These are phyloP conservation scores for Halichoerus grypus DNA, from an alignment of 2,113 vertebrate genomes.

Conservation along the genomic window DNA sequence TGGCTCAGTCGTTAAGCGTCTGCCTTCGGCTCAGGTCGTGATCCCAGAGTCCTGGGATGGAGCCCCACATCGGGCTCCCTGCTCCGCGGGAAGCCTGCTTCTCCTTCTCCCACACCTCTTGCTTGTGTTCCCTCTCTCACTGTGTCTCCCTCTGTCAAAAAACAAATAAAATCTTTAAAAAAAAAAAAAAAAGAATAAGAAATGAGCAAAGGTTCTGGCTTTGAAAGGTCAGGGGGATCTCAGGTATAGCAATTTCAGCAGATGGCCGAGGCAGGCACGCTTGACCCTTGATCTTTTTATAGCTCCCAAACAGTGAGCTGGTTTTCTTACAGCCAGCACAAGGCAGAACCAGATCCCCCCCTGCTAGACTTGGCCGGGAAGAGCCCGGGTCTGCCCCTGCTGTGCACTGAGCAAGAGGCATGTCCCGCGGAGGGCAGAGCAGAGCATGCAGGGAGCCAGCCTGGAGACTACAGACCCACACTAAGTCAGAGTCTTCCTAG, in stretches of 20 bases:
- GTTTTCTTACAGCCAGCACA: neutral
- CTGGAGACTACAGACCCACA: neutral
- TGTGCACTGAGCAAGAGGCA: neutral
- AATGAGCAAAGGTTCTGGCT: neutral
- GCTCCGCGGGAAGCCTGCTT: too few relatives aligned
- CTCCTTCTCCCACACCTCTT: too few relatives aligned
- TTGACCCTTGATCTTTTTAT: neutral
- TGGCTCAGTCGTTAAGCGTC: too few relatives aligned
- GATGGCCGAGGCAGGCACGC: neutral
- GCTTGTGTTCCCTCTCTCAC: too few relatives aligned
- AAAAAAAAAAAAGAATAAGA: neutral
- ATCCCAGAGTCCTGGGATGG: too few relatives aligned
- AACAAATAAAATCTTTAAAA: too few relatives aligned
- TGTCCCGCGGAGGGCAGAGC: neutral
- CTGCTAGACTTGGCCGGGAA: neutral
- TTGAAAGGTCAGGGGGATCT: neutral
- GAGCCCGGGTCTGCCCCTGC: too few relatives aligned
- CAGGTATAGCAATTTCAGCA: neutral
- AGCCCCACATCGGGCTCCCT: too few relatives aligned
- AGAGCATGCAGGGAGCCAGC: neutral
- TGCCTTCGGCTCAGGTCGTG: too few relatives aligned
- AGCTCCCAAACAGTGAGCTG: neutral
- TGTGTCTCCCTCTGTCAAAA: too few relatives aligned
- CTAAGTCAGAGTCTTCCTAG: neutral
- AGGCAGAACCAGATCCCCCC: neutral